These are phyloP conservation scores for Xiphophorus birchmanni DNA, from an alignment of 2,797 vertebrate genomes.

Conservation along the genomic window DNA sequence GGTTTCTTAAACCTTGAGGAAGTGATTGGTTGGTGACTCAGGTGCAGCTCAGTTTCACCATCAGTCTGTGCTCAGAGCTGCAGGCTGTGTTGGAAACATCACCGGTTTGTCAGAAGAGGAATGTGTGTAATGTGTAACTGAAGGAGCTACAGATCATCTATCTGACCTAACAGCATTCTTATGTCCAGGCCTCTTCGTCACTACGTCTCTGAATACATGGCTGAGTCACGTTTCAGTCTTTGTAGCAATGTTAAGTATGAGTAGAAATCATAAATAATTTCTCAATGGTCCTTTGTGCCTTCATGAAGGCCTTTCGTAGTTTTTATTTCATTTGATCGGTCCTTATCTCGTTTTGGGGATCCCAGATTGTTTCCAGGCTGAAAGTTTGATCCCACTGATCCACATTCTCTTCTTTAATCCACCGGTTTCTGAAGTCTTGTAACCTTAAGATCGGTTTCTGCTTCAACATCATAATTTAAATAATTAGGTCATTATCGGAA, in stretches of 20 bases:
- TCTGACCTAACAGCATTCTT: conserved; percentile 27
- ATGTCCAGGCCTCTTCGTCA: conserved; percentile 1
- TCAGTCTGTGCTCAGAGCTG: conserved; percentile 6
- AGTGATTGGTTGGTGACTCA: not conserved
- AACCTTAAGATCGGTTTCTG: not conserved
- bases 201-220: not conserved
- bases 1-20: not conserved
- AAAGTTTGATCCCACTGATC: not conserved
- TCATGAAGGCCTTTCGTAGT: not conserved
- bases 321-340: not conserved
- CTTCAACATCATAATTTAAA: not conserved
- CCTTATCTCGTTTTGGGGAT: not conserved
- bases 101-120: conserved; percentile 15
- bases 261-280: not conserved
- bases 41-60: not conserved
- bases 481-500: not conserved
- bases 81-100: conserved; percentile 7
- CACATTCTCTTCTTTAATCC: not conserved
- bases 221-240: not conserved
- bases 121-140: conserved; percentile 42
- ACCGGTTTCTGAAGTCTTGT: not conserved
- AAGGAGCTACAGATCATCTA: conserved; percentile 22
- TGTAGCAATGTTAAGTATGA: not conserved
- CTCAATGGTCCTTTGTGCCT: not conserved
- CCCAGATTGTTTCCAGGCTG: not conserved